Conservation (phyloP, 2,797 vertebrate genomes). For the Hypotaenidia okinawae region DNA sequence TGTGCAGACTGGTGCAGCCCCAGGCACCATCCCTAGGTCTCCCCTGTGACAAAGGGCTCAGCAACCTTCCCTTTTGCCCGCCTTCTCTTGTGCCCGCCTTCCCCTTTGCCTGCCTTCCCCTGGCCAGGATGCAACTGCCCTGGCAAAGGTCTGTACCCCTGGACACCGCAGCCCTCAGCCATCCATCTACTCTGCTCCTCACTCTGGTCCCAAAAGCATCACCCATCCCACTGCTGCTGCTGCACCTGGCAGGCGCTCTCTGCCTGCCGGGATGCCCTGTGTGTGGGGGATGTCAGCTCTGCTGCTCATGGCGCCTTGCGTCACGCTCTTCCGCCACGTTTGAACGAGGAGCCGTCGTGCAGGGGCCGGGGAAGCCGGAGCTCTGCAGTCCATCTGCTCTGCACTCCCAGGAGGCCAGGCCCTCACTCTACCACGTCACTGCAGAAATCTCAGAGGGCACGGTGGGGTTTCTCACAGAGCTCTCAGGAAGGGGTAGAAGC, state of each 20-base stretch:
- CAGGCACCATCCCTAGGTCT: neutral
- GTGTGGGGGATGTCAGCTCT: neutral
- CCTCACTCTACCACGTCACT: neutral
- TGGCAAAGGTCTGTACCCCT: neutral
- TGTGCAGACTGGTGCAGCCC: rapidly evolving
- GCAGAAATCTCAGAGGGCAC: neutral
- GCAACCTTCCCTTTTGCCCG: neutral
- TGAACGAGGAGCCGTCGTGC: rapidly evolving
- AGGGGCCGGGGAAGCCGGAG: neutral
- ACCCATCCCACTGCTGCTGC: rapidly evolving
- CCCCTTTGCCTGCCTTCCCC: rapidly evolving
- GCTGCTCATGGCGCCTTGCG: rapidly evolving
- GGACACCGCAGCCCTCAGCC: rapidly evolving
- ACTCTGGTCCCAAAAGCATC: rapidly evolving
- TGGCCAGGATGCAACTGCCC: rapidly evolving
- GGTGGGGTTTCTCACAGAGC: neutral
- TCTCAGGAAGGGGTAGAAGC: neutral
- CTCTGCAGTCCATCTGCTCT: neutral
- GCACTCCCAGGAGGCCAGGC: neutral
- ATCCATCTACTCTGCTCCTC: rapidly evolving
- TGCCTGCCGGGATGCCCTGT: rapidly evolving
- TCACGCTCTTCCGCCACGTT: rapidly evolving
- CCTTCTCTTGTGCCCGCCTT: too few relatives aligned
- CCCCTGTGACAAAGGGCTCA: rapidly evolving
- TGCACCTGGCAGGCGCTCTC: rapidly evolving